A percentile compares a stretch with the other conserved stretches of the same genome.
phyloP scores from a whole-genome alignment of 2,888 invertebrate species.

The Cheilosia grossa region DNA sequence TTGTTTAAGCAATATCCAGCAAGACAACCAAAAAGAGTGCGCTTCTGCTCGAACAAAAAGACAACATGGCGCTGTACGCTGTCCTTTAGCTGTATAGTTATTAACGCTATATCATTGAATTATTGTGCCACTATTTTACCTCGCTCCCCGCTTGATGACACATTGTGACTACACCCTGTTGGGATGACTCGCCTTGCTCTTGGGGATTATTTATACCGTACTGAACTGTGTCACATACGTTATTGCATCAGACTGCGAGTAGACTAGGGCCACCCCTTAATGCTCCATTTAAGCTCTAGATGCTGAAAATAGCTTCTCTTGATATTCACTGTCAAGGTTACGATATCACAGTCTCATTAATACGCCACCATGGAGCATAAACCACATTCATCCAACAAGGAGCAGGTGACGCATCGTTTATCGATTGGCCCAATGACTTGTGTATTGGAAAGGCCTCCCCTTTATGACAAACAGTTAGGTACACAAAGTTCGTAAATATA shows the following conservation, averaged over 20 bases:
- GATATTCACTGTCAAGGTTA: slow-evolving; percentile 40
- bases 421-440: slow-evolving; percentile 30
- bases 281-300: neutral
- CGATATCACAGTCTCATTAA: slow-evolving; percentile 20
- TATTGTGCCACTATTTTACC: slow-evolving; percentile 21
- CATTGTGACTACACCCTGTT: neutral
- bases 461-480: neutral
- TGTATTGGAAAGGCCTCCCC: slow-evolving; percentile 9
- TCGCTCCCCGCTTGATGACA: neutral
- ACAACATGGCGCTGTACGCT: neutral
- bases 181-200: neutral
- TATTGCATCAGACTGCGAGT: neutral
- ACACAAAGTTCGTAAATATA: neutral
- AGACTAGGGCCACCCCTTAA: neutral
- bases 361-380: slow-evolving; percentile 3
- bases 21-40: neutral
- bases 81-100: neutral
- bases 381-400: neutral
- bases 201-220: neutral
- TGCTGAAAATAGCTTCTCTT: neutral
- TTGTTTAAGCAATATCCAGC: neutral
- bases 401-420: slow-evolving; percentile 55
- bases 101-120: slow-evolving; percentile 31
- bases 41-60: neutral
- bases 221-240: neutral